Evolutionary conservation across 2,797 vertebrate genomes (phyloP).

Genomic region (Sandelia bainsii): DNA sequence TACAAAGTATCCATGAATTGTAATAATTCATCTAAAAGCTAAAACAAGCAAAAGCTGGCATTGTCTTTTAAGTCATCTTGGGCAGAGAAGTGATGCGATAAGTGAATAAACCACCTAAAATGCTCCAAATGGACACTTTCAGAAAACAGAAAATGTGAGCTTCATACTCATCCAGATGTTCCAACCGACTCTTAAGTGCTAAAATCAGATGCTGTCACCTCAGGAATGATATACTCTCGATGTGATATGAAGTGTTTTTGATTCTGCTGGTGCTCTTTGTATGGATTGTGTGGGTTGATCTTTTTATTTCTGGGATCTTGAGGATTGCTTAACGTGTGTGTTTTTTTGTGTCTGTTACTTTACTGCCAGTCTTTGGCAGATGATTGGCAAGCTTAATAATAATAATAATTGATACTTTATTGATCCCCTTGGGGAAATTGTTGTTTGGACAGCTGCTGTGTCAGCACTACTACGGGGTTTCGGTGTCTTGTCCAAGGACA

Average conservation of each 20-base stretch:
- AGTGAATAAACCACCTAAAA: conserved; percentile 31
- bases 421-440: no score
- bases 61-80: conserved; percentile 38
- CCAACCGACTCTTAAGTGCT: conserved; percentile 73
- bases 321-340: conserved; percentile 78
- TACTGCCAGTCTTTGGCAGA: conserved; percentile 61
- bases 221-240: conserved; percentile 78
- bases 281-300: conserved; percentile 82
- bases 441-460: no score
- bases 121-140: conserved; percentile 20
- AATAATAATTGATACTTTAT: no score
- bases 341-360: conserved; percentile 30
- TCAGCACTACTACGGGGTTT: no score
- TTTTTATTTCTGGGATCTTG: conserved; percentile 83
- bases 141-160: conserved; percentile 38
- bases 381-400: conserved; percentile 43
- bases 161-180: conserved; percentile 50
- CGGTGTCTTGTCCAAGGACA: no score
- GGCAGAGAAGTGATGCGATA: conserved; percentile 10
- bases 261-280: conserved; percentile 82
- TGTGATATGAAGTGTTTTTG: conserved; percentile 84
- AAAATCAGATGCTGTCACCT: conserved; percentile 85
- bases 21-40: conserved; percentile 9
- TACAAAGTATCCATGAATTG: conserved; percentile 17
- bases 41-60: conserved; percentile 28